These are phyloP conservation scores for Conomelus anceps DNA, from an alignment of 2,888 invertebrate genomes.

Conservation along the genomic window DNA sequence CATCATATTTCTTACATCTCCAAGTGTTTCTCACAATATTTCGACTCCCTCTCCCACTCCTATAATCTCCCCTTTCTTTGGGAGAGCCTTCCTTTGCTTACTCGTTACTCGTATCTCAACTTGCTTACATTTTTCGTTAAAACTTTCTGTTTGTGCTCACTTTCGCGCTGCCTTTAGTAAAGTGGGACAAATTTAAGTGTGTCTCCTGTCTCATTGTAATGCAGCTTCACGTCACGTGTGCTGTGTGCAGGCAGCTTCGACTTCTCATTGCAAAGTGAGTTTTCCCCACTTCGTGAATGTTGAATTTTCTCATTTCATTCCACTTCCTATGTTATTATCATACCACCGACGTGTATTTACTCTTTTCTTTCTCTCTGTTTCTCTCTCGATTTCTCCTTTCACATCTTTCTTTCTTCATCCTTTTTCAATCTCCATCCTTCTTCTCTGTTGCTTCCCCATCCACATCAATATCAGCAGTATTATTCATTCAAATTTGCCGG, in stretches of 20 bases:
- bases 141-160: not conserved
- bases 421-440: not conserved
- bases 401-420: no score
- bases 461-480: not conserved
- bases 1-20: no score
- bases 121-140: no score
- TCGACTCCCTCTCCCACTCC: no score
- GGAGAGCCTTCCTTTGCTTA: no score
- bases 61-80: no score
- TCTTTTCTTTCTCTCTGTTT: not conserved
- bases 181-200: not conserved
- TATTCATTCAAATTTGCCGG: not conserved
- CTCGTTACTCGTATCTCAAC: no score
- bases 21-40: no score
- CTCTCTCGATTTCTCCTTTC: not conserved
- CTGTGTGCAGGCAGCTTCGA: no score
- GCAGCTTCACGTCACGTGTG: not conserved
- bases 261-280: not conserved
- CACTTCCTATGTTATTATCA: not conserved
- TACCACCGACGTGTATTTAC: not conserved
- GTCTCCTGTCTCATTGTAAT: not conserved
- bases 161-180: not conserved
- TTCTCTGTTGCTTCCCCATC: no score
- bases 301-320: not conserved
- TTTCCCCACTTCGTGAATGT: not conserved